Evolutionary conservation across 1,140 invertebrate genomes (phyloP).

Genomic region (Drosophila ohnishii): DNA sequence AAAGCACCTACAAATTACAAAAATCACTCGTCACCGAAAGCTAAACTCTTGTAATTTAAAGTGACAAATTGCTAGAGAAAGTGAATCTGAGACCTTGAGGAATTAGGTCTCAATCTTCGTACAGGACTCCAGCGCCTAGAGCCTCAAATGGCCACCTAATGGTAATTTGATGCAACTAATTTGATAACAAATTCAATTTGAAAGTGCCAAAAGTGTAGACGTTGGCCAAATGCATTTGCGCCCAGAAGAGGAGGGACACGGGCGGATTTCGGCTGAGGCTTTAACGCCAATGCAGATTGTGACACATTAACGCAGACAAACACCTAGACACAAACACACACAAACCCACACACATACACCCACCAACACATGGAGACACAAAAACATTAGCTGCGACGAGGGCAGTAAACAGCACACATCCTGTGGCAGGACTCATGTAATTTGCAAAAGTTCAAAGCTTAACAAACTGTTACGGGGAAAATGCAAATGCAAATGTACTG

Average conservation of each 20-base stretch:
- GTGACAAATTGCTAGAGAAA: not conserved
- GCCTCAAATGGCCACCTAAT: conserved; percentile 54
- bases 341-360: not conserved
- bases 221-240: conserved; percentile 53
- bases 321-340: conserved; percentile 35
- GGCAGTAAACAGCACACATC: conserved; percentile 60
- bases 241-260: not conserved
- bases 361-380: conserved; percentile 1
- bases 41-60: not conserved
- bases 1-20: too few species aligned
- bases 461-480: conserved; percentile 73
- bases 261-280: conserved; percentile 30
- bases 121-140: not conserved
- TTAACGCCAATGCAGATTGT: conserved; percentile 59
- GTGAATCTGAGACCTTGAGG: not conserved
- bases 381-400: conserved; percentile 22
- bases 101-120: not conserved
- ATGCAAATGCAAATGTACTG: conserved; percentile 73
- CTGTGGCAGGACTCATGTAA: conserved; percentile 75
- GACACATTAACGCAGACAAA: conserved; percentile 65
- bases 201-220: conserved; percentile 65
- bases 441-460: conserved; percentile 81
- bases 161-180: conserved; percentile 74
- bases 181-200: conserved; percentile 79
- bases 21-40: not conserved